These are phyloP conservation scores for Anastatus disparis DNA, from an alignment of 1,140 invertebrate genomes.

Conservation along the genomic window DNA sequence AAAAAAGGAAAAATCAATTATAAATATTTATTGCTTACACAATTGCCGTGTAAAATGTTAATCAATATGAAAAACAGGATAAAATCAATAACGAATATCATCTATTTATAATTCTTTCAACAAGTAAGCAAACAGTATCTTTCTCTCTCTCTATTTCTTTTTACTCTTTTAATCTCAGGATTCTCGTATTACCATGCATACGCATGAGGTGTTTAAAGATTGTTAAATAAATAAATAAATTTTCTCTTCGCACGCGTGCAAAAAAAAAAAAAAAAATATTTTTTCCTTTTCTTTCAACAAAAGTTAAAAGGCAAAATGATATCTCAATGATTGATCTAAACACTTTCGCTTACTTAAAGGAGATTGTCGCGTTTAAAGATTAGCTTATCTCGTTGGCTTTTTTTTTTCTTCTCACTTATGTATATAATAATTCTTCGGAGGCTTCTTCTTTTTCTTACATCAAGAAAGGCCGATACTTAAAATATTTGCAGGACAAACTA, in stretches of 20 bases:
- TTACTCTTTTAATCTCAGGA: no score
- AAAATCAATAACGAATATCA: neutral
- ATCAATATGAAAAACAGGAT: neutral
- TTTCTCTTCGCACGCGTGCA: no score
- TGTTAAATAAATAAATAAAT: neutral
- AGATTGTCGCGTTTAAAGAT: conserved; percentile 15
- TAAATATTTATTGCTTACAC: conserved; percentile 1
- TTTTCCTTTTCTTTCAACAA: neutral
- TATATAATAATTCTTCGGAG: no score
- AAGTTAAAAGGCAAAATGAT: neutral
- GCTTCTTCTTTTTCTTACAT: no score
- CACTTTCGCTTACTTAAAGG: conserved; percentile 7
- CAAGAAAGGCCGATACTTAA: conserved; percentile 8
- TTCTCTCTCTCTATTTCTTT: no score
- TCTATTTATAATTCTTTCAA: neutral
- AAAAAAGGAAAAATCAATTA: no score
- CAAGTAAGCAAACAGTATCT: no score
- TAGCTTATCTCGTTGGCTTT: conserved; percentile 7
- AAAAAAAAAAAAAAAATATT: no score
- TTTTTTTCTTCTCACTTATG: neutral
- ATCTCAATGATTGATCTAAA: neutral
- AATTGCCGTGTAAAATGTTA: conserved; percentile 13
- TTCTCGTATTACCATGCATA: neutral
- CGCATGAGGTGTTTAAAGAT: neutral
- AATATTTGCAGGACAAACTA: conserved; percentile 27